Base-by-base conservation (phyloP, 2,797 vertebrate genomes). In the Echeneis naucrates region DNA sequence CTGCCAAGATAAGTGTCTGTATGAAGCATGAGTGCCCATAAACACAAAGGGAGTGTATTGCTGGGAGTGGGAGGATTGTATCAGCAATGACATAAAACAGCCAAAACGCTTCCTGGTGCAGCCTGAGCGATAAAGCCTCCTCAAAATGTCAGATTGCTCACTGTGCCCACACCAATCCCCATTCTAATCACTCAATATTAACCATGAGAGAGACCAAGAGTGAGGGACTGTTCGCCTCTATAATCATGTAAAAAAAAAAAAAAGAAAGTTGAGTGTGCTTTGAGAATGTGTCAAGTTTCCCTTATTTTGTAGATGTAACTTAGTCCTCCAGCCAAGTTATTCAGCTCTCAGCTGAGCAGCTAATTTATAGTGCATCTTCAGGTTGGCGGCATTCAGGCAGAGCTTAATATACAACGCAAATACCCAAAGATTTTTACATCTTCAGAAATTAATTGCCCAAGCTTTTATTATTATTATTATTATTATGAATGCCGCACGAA, bases 101-200 rank as follows among this genome's bases (percentile, higher is more conserved):
- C 75, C 82, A 72, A 78, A 86, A 80, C 68, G 54, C 23, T 66
- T 75, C 74, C 68, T 68, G 23, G 70, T 82, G 68, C 58, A 23
- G 77, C 58, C 77, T 59, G 47, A 77, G 68, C 30, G 66, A 87
- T 89, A 87, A 82, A 88, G 74, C 75, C 78, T 76, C 69, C 77
- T 86, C 69, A 82, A 57, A 85, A 86, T 77, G 82, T 72, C 79
- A 87, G 64, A 83, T 78, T 84, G 76, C 83, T 88, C 81, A 80
- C 64, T 72, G 80, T 86, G 73, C 81, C 87, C 81, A 87, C 78
- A 76, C 85, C 88, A 88, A 88, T 87, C 84, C 86, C 64, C 58
- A 50, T 66, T 59, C 63, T 84, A 85, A 86, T 91, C 83, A 87
- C 73, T 87, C 85, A 81, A 69, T 73, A 81, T 80, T 77, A 89